phyloP scores from a whole-genome alignment of 2,113 vertebrate genomes.

The Pollachius pollachius region DNA sequence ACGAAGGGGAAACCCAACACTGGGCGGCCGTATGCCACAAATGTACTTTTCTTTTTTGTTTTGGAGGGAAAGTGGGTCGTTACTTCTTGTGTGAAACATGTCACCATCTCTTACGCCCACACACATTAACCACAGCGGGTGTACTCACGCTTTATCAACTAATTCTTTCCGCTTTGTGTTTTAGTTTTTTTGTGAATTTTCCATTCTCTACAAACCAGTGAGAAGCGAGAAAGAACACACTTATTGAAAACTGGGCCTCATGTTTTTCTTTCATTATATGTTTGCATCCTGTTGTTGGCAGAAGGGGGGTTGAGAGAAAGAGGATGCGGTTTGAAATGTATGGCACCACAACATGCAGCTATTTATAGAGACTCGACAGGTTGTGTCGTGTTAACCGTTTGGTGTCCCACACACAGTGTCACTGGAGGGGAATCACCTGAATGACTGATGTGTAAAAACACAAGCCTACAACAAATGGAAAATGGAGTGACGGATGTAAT shows the following conservation, averaged over 20 bases:
- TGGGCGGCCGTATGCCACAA: not conserved
- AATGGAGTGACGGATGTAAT: constrained; percentile 27
- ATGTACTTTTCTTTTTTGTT: constrained; percentile 9
- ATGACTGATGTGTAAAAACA: too few relatives aligned
- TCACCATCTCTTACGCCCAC: not conserved
- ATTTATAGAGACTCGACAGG: not conserved
- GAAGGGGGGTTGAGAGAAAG: not conserved
- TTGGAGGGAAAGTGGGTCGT: not conserved
- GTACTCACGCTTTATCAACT: not conserved
- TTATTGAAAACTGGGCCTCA: not conserved
- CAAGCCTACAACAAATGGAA: not conserved
- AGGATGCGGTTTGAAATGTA: not conserved
- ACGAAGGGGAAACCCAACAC: constrained; percentile 7
- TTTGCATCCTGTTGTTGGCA: not conserved
- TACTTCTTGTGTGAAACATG: not conserved
- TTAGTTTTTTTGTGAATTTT: not conserved
- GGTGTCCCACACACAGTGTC: not conserved
- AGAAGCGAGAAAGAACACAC: not conserved
- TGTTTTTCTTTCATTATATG: not conserved
- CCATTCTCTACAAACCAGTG: not conserved
- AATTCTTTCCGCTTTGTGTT: not conserved
- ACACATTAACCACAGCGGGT: not conserved
- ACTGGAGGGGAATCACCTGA: too few relatives aligned
- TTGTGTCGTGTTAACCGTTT: not conserved
- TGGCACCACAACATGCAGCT: not conserved